A percentile compares a stretch with the other conserved stretches of the same genome.
These are phyloP conservation scores for Stomorhina lunata DNA, from an alignment of 2,888 invertebrate genomes.

Conservation along the genomic window DNA sequence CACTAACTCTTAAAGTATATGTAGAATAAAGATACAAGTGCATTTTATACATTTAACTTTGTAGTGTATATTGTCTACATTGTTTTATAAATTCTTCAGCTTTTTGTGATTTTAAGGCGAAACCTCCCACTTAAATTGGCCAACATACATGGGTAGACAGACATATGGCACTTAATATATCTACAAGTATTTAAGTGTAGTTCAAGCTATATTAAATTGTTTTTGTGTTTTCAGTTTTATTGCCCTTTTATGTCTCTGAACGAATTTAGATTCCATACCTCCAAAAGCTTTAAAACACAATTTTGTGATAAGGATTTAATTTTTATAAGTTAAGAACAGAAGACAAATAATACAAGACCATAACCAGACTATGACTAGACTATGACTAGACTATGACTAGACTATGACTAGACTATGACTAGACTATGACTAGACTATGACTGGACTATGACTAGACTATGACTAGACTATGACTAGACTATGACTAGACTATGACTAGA, in stretches of 20 bases:
- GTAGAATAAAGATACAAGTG: slow-evolving; percentile 21
- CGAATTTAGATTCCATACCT: neutral
- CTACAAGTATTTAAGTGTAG: slow-evolving; percentile 43
- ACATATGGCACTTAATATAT: slow-evolving; percentile 41
- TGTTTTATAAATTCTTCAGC: slow-evolving; percentile 6
- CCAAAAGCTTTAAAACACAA: neutral
- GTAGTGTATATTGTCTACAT: slow-evolving; percentile 15
- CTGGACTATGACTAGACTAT: no score
- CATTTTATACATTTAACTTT: slow-evolving; percentile 18
- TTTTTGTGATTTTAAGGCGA: slow-evolving; percentile 13
- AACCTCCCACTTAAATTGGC: slow-evolving; percentile 38
- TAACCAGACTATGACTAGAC: no score
- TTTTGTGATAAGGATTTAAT: no score
- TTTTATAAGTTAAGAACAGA: no score
- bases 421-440: no score
- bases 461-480: no score
- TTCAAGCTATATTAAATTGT: slow-evolving; percentile 43
- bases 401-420: no score
- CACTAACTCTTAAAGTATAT: slow-evolving; percentile 2
- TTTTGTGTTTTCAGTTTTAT: slow-evolving; percentile 22
- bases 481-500: no score
- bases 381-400: no score
- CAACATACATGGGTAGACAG: slow-evolving; percentile 38
- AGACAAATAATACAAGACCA: no score
- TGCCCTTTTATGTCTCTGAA: neutral